Percentiles rank a stretch among this genome's conserved stretches.
Conservation (phyloP, 2,113 vertebrate species). For the Hippocampus abdominalis region DNA sequence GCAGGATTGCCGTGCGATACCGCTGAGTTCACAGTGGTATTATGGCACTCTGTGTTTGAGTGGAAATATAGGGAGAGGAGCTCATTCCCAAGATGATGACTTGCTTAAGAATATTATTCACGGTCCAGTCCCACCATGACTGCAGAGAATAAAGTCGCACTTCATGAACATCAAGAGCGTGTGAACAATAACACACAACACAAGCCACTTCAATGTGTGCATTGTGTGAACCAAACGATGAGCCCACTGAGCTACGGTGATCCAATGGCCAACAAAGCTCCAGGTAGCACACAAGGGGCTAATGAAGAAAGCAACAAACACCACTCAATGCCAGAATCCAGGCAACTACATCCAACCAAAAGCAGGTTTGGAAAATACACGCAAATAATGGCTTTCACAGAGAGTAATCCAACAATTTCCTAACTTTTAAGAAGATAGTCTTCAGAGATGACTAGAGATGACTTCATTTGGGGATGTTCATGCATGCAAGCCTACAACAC, state of each 20-base stretch:
- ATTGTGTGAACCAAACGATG: background rate
- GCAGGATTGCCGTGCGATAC: conserved; percentile 27
- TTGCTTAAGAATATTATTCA: conserved; percentile 3
- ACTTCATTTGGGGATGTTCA: background rate
- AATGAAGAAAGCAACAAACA: background rate
- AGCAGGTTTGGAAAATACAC: background rate
- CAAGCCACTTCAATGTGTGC: background rate
- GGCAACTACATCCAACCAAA: background rate
- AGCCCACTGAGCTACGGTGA: background rate
- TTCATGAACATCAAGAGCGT: background rate
- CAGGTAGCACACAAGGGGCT: background rate
- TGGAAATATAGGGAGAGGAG: conserved; percentile 7
- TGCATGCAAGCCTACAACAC: conserved; percentile 9
- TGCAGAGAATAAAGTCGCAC: conserved; percentile 10
- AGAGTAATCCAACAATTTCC: background rate
- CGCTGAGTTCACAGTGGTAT: conserved; percentile 40
- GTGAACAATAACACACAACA: conserved; percentile 2
- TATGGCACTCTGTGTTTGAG: conserved; percentile 9
- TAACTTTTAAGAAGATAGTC: background rate
- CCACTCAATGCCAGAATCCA: background rate
- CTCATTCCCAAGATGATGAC: conserved; percentile 10
- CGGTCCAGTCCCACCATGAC: background rate
- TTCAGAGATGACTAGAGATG: background rate
- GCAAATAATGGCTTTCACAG: background rate
- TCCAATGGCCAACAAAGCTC: background rate